Evolutionary conservation across 2,888 invertebrate species (phyloP), one percentile per base, ranked within the genome.

Genomic region (Seira musarum): DNA sequence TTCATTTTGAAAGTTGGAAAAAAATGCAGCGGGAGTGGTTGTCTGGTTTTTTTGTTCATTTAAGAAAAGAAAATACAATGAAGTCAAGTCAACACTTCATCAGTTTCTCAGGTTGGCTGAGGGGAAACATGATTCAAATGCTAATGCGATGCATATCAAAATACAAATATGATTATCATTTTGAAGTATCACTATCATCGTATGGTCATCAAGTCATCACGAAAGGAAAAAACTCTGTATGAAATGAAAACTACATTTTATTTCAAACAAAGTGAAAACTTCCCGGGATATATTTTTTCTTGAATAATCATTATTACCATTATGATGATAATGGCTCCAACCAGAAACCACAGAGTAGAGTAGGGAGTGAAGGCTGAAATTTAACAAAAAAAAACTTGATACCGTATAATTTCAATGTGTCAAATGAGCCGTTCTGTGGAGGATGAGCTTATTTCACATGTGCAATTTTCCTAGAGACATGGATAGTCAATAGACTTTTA

Each of bases 1-100:
- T n/a, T n/a, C n/a, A n/a, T n/a, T n/a, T n/a, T n/a, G n/a, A n/a
- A n/a, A n/a, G n/a, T n/a, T n/a, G n/a, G n/a, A n/a, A n/a, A n/a
- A 71, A 71, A 61, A 53, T 49, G 46, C 40, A 30, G 40, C 53
- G 66, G 73, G 66, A 73, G 57, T 73, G 73, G 66, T 57, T 66
- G 35, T 30, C 49, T 24, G 24, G 49, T 30, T 49, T 63, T 46
- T 46, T 40, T 46, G 17, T 19, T 19, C 53, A 53, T 53, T 53
- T 53, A 53, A 53, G 6, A 2, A 30, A 30, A 30, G 30, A 2
- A 30, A 30, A 21, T 21, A 8, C 21, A 49, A 49, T 8, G 49
- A 30, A 30, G 30, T 30, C 53, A 3, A 46, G 21, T 63, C 70
- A 70, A 60, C 70, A 70, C 60, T 3, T 70, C 24, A 5, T 1